Conservation (phyloP, 2,113 vertebrate species). For the Cygnus buccinator region DNA sequence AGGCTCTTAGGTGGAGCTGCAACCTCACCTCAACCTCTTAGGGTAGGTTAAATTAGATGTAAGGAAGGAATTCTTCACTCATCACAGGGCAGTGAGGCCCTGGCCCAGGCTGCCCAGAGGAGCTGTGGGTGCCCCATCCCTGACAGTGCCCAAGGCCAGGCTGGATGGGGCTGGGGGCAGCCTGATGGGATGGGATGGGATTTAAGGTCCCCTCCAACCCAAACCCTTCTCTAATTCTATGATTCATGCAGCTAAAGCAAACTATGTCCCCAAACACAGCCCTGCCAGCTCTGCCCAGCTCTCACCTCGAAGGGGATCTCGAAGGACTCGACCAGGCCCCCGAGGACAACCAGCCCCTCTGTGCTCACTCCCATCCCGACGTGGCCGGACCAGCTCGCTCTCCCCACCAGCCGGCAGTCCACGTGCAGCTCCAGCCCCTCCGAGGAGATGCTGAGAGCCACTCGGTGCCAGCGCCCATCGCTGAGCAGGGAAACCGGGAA, state of each 20-base stretch:
- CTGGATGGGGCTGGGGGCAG: too few relatives aligned
- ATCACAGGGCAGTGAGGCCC: too few relatives aligned
- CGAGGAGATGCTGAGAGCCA: constrained; percentile 82
- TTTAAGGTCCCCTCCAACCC: too few relatives aligned
- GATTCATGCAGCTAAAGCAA: neutral
- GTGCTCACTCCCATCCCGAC: constrained; percentile 77
- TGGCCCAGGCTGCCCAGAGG: too few relatives aligned
- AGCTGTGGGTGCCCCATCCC: too few relatives aligned
- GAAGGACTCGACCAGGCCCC: constrained; percentile 81
- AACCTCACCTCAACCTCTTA: neutral
- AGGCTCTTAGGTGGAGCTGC: neutral
- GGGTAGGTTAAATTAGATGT: too few relatives aligned
- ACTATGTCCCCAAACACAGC: neutral
- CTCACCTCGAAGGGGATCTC: constrained; percentile 89
- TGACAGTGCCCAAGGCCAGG: too few relatives aligned
- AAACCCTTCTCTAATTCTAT: too few relatives aligned
- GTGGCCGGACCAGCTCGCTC: constrained; percentile 83
- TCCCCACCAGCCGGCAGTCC: constrained; percentile 87
- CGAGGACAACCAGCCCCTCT: constrained; percentile 83
- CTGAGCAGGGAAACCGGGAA: constrained; percentile 82
- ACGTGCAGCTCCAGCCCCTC: constrained; percentile 80
- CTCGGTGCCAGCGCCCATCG: constrained; percentile 84
- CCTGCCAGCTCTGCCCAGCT: neutral
- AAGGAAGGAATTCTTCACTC: too few relatives aligned
- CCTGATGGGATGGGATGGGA: too few relatives aligned